These are phyloP conservation scores for Amphilophus citrinellus DNA, from an alignment of 2,113 vertebrate genomes.

Conservation along the genomic window DNA sequence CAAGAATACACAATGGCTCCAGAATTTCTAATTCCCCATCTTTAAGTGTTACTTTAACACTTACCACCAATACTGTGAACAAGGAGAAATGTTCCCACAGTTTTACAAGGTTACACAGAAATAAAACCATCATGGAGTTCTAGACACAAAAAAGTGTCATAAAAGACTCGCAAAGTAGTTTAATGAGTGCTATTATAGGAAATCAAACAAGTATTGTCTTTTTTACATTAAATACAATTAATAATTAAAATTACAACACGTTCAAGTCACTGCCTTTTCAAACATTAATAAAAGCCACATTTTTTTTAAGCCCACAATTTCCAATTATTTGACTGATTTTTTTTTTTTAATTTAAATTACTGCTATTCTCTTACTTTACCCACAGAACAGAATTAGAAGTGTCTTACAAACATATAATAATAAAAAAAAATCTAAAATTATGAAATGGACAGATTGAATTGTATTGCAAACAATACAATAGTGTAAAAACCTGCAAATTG, in stretches of 20 bases:
- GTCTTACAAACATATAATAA: background rate
- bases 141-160: background rate
- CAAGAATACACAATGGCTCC: background rate
- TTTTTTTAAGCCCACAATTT: background rate
- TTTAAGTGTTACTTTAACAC: background rate
- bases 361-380: too few species aligned
- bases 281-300: background rate
- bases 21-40: background rate
- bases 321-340: background rate
- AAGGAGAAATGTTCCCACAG: conserved; percentile 16
- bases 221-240: background rate
- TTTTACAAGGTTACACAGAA: background rate
- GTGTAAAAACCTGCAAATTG: too few species aligned
- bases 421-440: background rate
- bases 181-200: background rate
- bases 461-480: background rate
- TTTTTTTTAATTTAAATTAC: background rate
- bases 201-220: background rate
- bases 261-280: fast-evolving
- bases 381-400: too few species aligned
- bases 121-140: background rate
- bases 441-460: background rate
- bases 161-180: background rate
- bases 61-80: background rate
- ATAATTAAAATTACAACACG: background rate